phyloP scores from a whole-genome alignment of 2,797 vertebrate genomes.

The Etheostoma nigrum region DNA sequence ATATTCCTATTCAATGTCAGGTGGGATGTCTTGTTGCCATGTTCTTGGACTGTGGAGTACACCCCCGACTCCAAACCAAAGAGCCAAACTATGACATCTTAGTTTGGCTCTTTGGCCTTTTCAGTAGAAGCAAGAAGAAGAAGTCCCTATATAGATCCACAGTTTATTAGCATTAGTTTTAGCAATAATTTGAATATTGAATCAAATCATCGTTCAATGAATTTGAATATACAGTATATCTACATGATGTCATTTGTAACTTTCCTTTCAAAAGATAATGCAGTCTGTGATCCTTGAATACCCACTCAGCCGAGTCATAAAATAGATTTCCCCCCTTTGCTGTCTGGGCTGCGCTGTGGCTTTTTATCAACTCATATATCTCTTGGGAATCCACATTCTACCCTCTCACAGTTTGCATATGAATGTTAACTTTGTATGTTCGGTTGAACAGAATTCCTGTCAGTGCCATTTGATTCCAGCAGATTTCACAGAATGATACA shows the following conservation, averaged over 20 bases:
- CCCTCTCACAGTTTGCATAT: slow-evolving; percentile 56
- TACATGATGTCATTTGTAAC: slow-evolving; percentile 31
- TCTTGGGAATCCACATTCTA: slow-evolving; percentile 60
- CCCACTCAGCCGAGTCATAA: slow-evolving; percentile 53
- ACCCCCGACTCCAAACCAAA: background rate
- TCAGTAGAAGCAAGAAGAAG: background rate
- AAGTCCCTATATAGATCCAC: background rate
- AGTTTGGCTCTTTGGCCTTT: background rate
- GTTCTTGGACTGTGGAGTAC: background rate
- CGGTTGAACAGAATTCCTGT: slow-evolving; percentile 39
- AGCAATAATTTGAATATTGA: slow-evolving; percentile 8
- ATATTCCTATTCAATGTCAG: background rate
- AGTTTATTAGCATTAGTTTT: slow-evolving; percentile 17
- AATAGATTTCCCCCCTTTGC: slow-evolving; percentile 57
- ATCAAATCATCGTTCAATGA: slow-evolving; percentile 16
- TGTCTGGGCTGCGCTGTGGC: slow-evolving; percentile 50
- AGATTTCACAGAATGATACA: slow-evolving; percentile 50
- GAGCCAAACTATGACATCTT: background rate
- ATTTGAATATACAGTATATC: slow-evolving; percentile 26
- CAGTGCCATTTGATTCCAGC: slow-evolving; percentile 34
- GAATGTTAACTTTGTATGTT: slow-evolving; percentile 58
- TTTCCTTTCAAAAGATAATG: slow-evolving; percentile 48
- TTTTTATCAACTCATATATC: slow-evolving; percentile 69
- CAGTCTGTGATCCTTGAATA: slow-evolving; percentile 52
- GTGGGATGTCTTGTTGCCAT: background rate